Percentiles rank a stretch among this genome's conserved stretches.
Conservation (phyloP, 1,140 invertebrate genomes). For the Ips nitidus region DNA sequence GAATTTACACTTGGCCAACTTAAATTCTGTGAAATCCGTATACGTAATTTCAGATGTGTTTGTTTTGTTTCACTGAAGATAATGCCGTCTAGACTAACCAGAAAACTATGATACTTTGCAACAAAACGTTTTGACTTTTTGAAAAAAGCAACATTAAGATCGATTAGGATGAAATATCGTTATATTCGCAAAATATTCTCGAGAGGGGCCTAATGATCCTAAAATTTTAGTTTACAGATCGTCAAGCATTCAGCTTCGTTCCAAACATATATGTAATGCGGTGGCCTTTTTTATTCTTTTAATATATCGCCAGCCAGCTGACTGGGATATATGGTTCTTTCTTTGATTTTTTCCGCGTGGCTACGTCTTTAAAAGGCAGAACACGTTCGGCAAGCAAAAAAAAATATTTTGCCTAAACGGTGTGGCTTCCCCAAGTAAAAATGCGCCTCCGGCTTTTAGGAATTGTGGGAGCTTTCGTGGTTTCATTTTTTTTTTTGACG, state of each 20-base stretch:
- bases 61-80: no score
- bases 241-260: slow-evolving; percentile 8
- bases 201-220: background rate
- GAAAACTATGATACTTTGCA: no score
- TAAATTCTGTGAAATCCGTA: no score
- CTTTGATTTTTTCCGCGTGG: slow-evolving; percentile 28
- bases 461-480: background rate
- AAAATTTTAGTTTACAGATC: slow-evolving; percentile 8
- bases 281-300: slow-evolving; percentile 29
- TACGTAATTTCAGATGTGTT: no score
- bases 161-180: no score
- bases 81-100: no score
- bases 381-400: slow-evolving; percentile 28
- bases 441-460: slow-evolving; percentile 20
- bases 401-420: slow-evolving; percentile 28
- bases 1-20: no score
- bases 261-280: slow-evolving; percentile 20
- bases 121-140: no score
- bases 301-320: slow-evolving; percentile 32
- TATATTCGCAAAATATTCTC: no score
- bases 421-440: slow-evolving; percentile 11
- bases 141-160: no score
- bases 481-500: no score
- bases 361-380: slow-evolving; percentile 25
- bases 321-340: slow-evolving; percentile 28